Conservation (phyloP, 1,140 invertebrate species). For the Drosophila dunni region DNA sequence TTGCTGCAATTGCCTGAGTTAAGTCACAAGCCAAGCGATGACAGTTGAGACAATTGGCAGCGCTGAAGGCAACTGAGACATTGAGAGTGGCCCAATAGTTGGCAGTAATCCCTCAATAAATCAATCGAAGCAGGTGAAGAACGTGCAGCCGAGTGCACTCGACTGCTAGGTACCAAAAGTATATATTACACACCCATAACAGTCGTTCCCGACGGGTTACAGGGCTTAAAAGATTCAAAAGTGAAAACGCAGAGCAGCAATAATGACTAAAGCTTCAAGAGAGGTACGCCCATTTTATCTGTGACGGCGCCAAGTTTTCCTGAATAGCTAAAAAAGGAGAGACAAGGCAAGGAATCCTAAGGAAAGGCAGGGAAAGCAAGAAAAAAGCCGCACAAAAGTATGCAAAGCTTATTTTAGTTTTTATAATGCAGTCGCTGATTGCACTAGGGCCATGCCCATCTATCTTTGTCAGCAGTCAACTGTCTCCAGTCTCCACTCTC, state of each 20-base stretch:
- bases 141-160: background rate
- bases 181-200: too few species aligned
- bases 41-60: background rate
- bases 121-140: conserved; percentile 32
- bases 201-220: too few species aligned
- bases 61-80: conserved; percentile 38
- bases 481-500: background rate
- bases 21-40: background rate
- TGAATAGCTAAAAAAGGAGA: conserved; percentile 8
- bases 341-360: background rate
- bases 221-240: background rate
- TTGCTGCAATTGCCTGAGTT: too few species aligned
- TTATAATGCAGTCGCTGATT: conserved; percentile 40
- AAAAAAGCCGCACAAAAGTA: conserved; percentile 45
- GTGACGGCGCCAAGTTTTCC: conserved; percentile 9
- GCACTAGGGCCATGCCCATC: conserved; percentile 19
- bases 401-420: conserved; percentile 59
- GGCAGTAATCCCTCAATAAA: conserved; percentile 65
- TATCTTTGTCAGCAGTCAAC: conserved; percentile 30
- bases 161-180: background rate
- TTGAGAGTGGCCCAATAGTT: conserved; percentile 37
- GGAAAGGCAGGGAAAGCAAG: background rate
- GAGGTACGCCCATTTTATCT: background rate
- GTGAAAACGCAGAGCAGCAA: conserved; percentile 1
- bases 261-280: conserved; percentile 7